Percentiles rank a stretch among this genome's conserved stretches.
phyloP scores from a whole-genome alignment of 2,797 vertebrate genomes.

The Pogonophryne albipinna region DNA sequence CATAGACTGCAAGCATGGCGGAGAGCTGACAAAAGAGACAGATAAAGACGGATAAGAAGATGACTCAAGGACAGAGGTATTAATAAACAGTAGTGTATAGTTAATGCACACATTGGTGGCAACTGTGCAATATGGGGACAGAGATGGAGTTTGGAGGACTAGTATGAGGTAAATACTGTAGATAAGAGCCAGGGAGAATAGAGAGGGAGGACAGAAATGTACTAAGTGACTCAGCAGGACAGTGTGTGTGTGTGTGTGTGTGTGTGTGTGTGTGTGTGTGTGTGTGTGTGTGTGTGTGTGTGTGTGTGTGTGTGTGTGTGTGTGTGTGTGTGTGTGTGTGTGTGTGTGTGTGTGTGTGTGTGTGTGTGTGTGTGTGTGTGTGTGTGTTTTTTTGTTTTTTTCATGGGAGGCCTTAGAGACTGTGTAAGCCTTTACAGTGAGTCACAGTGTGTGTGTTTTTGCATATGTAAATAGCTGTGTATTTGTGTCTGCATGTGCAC shows the following conservation, averaged over 20 bases:
- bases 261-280: not conserved
- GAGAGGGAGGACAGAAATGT: slow-evolving; percentile 45
- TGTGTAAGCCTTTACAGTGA: slow-evolving; percentile 49
- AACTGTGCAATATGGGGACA: slow-evolving; percentile 9
- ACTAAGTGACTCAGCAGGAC: slow-evolving; percentile 59
- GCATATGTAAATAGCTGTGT: slow-evolving; percentile 43
- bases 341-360: slow-evolving; percentile 31
- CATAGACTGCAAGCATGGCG: not conserved
- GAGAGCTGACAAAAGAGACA: not conserved
- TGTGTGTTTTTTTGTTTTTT: slow-evolving; percentile 16
- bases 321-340: slow-evolving; percentile 34
- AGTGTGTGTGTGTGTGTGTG: slow-evolving; percentile 39
- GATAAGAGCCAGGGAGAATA: slow-evolving; percentile 30
- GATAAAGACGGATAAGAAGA: slow-evolving; percentile 1
- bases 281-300: too few relatives aligned
- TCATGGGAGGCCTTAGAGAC: slow-evolving; percentile 42
- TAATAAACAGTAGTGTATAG: slow-evolving; percentile 15
- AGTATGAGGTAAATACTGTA: slow-evolving; percentile 23
- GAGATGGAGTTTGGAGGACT: not conserved
- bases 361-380: slow-evolving; percentile 23
- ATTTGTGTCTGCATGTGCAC: slow-evolving; percentile 36
- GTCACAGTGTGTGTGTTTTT: slow-evolving; percentile 33
- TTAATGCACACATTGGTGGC: not conserved
- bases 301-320: not conserved
- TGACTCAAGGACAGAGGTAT: slow-evolving; percentile 21